phyloP scores from a whole-genome alignment of 1,140 invertebrate species.

The Aphaenogaster rudis region DNA sequence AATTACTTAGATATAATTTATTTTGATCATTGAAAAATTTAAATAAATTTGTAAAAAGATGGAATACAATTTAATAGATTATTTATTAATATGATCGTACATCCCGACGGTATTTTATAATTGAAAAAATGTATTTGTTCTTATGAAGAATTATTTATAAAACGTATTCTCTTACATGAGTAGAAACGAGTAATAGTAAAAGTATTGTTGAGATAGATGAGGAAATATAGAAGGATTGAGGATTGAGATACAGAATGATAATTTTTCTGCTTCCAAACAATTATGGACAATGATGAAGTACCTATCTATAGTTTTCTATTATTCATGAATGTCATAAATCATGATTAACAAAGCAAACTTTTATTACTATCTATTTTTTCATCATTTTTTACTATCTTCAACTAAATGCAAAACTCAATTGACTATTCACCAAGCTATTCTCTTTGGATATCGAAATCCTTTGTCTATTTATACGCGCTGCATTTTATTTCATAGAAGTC shows the following conservation, averaged over 20 bases:
- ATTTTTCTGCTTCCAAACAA: not conserved
- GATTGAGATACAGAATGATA: not conserved
- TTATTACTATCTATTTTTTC: not conserved
- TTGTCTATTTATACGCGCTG: constrained; percentile 12
- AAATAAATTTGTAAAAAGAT: not conserved
- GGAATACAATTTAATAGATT: not conserved
- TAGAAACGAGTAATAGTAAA: not conserved
- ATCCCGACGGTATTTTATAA: not conserved
- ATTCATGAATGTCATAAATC: constrained; percentile 7
- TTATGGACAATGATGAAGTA: constrained; percentile 36
- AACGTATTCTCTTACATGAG: not conserved
- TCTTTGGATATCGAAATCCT: constrained; percentile 19
- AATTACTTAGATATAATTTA: not conserved
- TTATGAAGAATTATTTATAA: constrained; percentile 3
- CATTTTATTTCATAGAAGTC: constrained; percentile 25
- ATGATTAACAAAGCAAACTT: constrained; percentile 16
- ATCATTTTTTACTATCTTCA: constrained; percentile 16
- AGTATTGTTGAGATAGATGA: not conserved
- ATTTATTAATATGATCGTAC: not conserved
- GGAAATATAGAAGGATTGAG: no score
- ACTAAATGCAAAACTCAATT: constrained; percentile 26
- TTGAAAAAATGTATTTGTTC: not conserved
- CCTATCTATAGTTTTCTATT: not conserved
- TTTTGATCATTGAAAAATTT: not conserved
- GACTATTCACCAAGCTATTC: constrained; percentile 14